Conservation (phyloP, 2,888 invertebrate genomes). For the Protophormia terraenovae region DNA sequence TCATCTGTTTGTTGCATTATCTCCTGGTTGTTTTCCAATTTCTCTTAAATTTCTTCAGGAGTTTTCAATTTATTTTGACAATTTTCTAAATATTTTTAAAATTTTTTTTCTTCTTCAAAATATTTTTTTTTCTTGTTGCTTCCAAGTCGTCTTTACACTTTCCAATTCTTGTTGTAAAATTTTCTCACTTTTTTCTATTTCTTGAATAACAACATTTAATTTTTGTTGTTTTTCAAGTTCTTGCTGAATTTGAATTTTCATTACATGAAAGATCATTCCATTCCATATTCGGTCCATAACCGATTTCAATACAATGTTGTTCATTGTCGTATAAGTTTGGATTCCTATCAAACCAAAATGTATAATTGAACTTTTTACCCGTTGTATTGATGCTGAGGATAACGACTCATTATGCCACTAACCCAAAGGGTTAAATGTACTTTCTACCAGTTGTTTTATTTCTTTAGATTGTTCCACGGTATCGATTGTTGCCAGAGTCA, state of each 20-base stretch:
- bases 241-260: not conserved
- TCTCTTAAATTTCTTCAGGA: too few relatives aligned
- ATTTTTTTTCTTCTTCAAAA: too few relatives aligned
- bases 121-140: too few relatives aligned
- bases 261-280: not conserved
- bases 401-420: not conserved
- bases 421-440: not conserved
- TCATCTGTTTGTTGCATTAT: too few relatives aligned
- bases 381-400: not conserved
- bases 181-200: too few relatives aligned
- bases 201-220: too few relatives aligned
- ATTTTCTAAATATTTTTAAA: too few relatives aligned
- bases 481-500: not conserved
- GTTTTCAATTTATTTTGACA: too few relatives aligned
- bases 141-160: too few relatives aligned
- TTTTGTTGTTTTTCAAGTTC: not conserved
- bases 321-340: not conserved
- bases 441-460: not conserved
- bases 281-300: not conserved
- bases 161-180: too few relatives aligned
- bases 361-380: not conserved
- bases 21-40: too few relatives aligned
- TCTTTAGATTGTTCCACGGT: not conserved
- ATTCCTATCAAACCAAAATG: not conserved
- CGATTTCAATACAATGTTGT: not conserved